Conservation (phyloP, 2,797 vertebrate species). For the Sorex maritimensis region DNA sequence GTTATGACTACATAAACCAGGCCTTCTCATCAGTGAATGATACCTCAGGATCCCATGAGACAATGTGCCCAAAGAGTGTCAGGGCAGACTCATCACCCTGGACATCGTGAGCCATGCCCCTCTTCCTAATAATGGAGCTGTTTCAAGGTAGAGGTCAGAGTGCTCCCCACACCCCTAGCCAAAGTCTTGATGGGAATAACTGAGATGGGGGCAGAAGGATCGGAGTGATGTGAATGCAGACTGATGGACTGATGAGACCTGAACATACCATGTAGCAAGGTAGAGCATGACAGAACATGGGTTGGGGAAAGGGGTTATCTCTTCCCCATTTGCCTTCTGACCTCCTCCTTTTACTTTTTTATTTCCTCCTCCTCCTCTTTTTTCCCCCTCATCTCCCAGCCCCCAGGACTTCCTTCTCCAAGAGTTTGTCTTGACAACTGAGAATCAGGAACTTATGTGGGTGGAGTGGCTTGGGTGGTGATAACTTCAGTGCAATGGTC, state of each 20-base stretch:
- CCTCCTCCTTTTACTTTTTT: not conserved
- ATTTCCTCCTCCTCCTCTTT: not conserved
- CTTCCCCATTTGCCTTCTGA: not conserved
- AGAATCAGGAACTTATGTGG: constrained; percentile 53
- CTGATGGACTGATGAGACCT: fast-evolving
- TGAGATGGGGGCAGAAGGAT: not conserved
- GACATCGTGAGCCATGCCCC: not conserved
- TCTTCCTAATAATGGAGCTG: not conserved
- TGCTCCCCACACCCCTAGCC: too few relatives aligned
- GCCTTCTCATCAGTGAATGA: not conserved
- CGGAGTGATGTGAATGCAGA: too few relatives aligned
- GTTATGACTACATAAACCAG: not conserved
- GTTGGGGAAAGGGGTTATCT: not conserved
- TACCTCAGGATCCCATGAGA: too few relatives aligned
- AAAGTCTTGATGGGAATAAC: not conserved
- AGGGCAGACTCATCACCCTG: not conserved
- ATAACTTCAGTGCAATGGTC: not conserved
- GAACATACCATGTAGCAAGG: not conserved
- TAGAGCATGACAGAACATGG: not conserved
- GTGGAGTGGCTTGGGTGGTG: constrained; percentile 38
- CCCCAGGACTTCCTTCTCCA: not conserved
- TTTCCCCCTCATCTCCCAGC: not conserved
- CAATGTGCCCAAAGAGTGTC: not conserved
- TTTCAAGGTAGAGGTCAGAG: not conserved
- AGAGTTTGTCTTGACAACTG: constrained; percentile 54